Conservation (phyloP, 2,888 invertebrate species). For the Himalopsyche anomala region DNA sequence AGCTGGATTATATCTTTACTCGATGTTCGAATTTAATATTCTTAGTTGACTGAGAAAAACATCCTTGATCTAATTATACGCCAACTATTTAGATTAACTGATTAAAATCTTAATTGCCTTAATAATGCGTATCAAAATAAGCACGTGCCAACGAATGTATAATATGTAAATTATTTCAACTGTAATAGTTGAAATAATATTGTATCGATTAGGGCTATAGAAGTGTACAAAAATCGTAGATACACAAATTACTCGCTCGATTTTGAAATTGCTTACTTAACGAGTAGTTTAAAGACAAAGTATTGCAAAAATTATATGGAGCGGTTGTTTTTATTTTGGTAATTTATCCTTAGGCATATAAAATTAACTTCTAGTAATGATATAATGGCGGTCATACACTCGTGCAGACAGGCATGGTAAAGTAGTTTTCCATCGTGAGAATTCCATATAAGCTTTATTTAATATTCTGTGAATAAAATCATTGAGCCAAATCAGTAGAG, state of each 20-base stretch:
- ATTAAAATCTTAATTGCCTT: not conserved
- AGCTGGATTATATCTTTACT: no score
- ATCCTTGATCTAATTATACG: not conserved
- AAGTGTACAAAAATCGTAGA: not conserved
- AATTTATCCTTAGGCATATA: not conserved
- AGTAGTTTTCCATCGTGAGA: no score
- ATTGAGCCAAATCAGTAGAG: no score
- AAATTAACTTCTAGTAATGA: no score
- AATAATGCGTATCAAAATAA: not conserved
- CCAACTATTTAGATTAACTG: not conserved
- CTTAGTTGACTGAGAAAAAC: not conserved
- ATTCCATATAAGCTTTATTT: no score
- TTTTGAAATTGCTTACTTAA: not conserved
- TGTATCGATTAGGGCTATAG: not conserved
- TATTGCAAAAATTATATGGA: conserved; percentile 26
- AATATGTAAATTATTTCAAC: not conserved
- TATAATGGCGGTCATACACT: no score
- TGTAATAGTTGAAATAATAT: not conserved
- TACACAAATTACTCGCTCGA: not conserved
- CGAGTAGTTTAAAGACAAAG: not conserved
- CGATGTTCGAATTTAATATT: no score
- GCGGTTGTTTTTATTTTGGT: not conserved
- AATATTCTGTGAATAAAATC: no score
- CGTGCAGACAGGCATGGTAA: no score
- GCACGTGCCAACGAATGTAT: not conserved